These are phyloP conservation scores for Sigmodon hispidus DNA, from an alignment of 2,113 vertebrate species.

Conservation along the genomic window DNA sequence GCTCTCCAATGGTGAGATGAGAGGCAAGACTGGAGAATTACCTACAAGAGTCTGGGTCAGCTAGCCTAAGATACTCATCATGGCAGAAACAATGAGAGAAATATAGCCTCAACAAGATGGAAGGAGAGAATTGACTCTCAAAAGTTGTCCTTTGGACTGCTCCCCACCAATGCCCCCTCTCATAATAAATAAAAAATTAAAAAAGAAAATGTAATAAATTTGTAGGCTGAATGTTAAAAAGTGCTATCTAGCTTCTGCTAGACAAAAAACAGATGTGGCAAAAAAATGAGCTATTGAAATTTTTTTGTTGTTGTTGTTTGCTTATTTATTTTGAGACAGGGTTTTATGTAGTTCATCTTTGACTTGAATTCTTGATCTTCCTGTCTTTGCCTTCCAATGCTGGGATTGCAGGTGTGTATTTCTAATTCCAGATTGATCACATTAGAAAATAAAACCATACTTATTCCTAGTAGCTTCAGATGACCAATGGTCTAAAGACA, in stretches of 20 bases:
- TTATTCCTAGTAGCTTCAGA: not conserved
- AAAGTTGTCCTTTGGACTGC: not conserved
- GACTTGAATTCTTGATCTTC: not conserved
- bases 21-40: not conserved
- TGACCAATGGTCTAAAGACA: conserved; percentile 42
- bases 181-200: not conserved
- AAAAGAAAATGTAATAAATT: conserved; percentile 50
- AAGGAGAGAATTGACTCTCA: not conserved
- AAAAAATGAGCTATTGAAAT: conserved; percentile 37
- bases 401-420: not conserved
- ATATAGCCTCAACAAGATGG: not conserved
- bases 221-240: conserved; percentile 41
- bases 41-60: not conserved
- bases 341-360: not conserved
- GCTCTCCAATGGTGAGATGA: not conserved
- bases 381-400: not conserved
- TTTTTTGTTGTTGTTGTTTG: conserved; percentile 2
- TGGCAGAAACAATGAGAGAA: not conserved
- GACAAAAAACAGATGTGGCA: not conserved
- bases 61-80: not conserved
- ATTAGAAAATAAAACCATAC: conserved; percentile 49
- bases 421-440: not conserved
- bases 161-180: not conserved
- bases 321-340: not conserved
- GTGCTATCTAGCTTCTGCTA: not conserved